These are phyloP conservation scores for Dasyurus viverrinus DNA, from an alignment of 2,113 vertebrate species.

Conservation along the genomic window DNA sequence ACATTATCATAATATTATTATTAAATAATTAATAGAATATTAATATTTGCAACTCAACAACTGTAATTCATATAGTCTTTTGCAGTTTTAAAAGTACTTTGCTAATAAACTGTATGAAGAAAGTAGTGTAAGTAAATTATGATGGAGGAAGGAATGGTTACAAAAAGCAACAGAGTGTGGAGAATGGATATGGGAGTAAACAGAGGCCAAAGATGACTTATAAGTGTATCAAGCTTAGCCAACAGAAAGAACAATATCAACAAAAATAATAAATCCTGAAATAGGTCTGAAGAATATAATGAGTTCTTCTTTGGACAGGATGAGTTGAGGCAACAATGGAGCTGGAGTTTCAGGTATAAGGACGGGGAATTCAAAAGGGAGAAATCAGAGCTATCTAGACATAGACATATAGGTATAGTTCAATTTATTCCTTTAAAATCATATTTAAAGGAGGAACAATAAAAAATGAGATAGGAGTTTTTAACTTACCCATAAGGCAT, in stretches of 20 bases:
- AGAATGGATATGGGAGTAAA: background rate
- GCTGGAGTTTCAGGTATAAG: background rate
- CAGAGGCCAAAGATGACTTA: background rate
- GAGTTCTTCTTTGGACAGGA: conserved; percentile 2
- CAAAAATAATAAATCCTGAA: background rate
- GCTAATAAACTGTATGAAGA: too few relatives aligned
- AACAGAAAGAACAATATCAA: background rate
- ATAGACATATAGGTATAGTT: background rate
- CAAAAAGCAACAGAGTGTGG: background rate
- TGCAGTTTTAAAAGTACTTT: too few relatives aligned
- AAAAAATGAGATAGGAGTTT: background rate
- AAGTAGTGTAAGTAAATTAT: too few relatives aligned
- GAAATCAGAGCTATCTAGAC: background rate
- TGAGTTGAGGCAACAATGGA: background rate
- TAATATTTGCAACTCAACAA: too few relatives aligned
- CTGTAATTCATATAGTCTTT: too few relatives aligned
- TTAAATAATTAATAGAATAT: too few relatives aligned
- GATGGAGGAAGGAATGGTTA: background rate
- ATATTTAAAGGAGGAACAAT: background rate
- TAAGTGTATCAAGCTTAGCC: background rate
- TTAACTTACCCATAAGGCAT: conserved; percentile 97
- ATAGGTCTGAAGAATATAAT: background rate
- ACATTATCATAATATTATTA: too few relatives aligned
- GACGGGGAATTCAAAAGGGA: background rate
- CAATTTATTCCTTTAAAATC: conserved; percentile 6